phyloP scores from a whole-genome alignment of 2,888 invertebrate genomes.

The Onthophagus sagittarius region DNA sequence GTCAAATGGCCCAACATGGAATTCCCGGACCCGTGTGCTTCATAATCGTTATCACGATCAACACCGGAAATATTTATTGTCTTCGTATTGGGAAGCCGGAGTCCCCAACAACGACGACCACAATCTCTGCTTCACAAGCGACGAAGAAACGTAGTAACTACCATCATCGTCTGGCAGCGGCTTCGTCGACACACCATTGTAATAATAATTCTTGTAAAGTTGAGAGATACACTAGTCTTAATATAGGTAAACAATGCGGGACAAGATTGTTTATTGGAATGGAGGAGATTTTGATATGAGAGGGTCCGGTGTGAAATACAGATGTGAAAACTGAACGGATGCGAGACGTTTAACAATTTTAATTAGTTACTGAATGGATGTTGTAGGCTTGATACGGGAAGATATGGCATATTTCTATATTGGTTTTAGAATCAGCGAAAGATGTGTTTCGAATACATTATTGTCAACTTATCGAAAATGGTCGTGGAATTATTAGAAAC shows the following conservation, averaged over 20 bases:
- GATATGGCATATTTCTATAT: not conserved
- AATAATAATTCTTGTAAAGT: slow-evolving; percentile 18
- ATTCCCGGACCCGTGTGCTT: slow-evolving; percentile 23
- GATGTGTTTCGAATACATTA: not conserved
- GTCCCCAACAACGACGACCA: slow-evolving; percentile 4
- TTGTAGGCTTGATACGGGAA: not conserved
- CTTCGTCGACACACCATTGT: slow-evolving; percentile 14
- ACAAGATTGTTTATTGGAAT: not conserved
- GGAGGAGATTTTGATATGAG: not conserved
- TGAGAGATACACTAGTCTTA: slow-evolving; percentile 12
- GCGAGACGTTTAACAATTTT: not conserved
- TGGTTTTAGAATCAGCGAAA: not conserved
- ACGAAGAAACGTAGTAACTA: too few relatives aligned
- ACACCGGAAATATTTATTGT: slow-evolving; percentile 27
- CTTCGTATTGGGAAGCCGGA: slow-evolving; percentile 20
- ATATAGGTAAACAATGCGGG: slow-evolving; percentile 14
- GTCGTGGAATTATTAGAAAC: not conserved
- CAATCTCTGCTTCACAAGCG: not conserved
- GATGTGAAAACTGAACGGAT: not conserved
- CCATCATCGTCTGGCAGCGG: slow-evolving; percentile 5
- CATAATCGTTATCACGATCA: slow-evolving; percentile 28
- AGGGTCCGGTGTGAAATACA: not conserved
- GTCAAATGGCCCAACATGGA: slow-evolving; percentile 28
- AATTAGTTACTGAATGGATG: not conserved
- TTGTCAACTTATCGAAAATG: not conserved